These are phyloP conservation scores for Drosophila kanapiae DNA, from an alignment of 1,140 invertebrate species.

Conservation along the genomic window DNA sequence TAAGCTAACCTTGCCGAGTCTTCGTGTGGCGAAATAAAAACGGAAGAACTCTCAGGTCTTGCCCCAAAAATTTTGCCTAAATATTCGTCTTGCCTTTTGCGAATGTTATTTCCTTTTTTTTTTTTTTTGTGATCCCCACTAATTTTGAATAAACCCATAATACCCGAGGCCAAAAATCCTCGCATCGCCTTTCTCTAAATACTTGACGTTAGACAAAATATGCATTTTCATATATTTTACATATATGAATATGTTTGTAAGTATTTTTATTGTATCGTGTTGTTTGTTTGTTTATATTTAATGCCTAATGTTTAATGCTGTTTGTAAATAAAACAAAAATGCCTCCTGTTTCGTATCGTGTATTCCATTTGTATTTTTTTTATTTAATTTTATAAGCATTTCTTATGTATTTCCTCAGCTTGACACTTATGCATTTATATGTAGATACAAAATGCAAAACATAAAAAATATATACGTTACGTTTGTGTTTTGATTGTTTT, in stretches of 20 bases:
- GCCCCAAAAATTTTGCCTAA: slow-evolving; percentile 67
- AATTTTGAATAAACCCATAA: slow-evolving; percentile 48
- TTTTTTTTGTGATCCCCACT: slow-evolving; percentile 22
- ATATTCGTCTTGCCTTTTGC: slow-evolving; percentile 29
- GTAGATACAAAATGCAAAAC: slow-evolving; percentile 74
- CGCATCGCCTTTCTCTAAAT: slow-evolving; percentile 56
- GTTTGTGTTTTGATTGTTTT: slow-evolving; percentile 31
- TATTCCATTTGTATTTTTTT: slow-evolving; percentile 51
- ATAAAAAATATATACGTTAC: slow-evolving; percentile 43
- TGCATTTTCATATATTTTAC: slow-evolving; percentile 54
- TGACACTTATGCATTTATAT: slow-evolving; percentile 60
- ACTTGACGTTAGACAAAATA: slow-evolving; percentile 80
- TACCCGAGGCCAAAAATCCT: slow-evolving; percentile 41
- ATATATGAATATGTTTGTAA: slow-evolving; percentile 39
- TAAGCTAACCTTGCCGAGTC: slow-evolving; percentile 58
- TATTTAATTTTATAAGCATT: slow-evolving; percentile 65
- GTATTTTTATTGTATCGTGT: slow-evolving; percentile 36
- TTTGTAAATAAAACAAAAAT: slow-evolving; percentile 72
- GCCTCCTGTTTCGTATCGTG: slow-evolving; percentile 49
- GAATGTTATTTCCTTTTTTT: slow-evolving; percentile 12
- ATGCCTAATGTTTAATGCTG: slow-evolving; percentile 52
- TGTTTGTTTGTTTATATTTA: slow-evolving; percentile 33
- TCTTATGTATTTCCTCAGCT: slow-evolving; percentile 64
- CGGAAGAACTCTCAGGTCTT: slow-evolving; percentile 48
- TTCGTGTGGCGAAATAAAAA: slow-evolving; percentile 43